Conservation (phyloP, 1,140 invertebrate genomes). For the Phortica variegata region DNA sequence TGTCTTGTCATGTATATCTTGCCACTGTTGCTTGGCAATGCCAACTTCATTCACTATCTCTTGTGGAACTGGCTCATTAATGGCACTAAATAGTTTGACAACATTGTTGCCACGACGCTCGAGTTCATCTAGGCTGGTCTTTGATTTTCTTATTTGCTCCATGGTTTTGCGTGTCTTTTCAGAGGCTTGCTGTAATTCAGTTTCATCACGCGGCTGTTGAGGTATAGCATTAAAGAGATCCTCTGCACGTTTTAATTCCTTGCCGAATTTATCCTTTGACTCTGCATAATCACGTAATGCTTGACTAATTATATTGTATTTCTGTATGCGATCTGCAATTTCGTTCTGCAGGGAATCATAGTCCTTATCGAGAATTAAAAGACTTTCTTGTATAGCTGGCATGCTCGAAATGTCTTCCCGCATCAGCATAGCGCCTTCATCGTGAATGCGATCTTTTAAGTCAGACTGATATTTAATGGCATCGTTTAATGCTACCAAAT, state of each 20-base stretch:
- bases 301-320: slow-evolving; percentile 70
- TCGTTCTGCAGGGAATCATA: slow-evolving; percentile 77
- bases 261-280: slow-evolving; percentile 67
- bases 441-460: slow-evolving; percentile 64
- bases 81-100: slow-evolving; percentile 70
- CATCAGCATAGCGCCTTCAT: slow-evolving; percentile 74
- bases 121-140: slow-evolving; percentile 73
- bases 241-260: slow-evolving; percentile 67
- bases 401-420: slow-evolving; percentile 78
- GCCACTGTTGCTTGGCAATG: slow-evolving; percentile 70
- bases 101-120: slow-evolving; percentile 72
- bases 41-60: slow-evolving; percentile 67
- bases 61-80: slow-evolving; percentile 71
- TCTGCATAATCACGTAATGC: slow-evolving; percentile 77
- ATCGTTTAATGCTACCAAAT: slow-evolving; percentile 53
- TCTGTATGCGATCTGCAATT: slow-evolving; percentile 73
- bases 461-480: slow-evolving; percentile 59
- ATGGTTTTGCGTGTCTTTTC: slow-evolving; percentile 75
- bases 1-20: slow-evolving; percentile 69
- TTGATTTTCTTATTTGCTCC: slow-evolving; percentile 73
- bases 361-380: slow-evolving; percentile 73
- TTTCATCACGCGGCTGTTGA: slow-evolving; percentile 44
- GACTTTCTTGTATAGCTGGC: slow-evolving; percentile 73
- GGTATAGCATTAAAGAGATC: slow-evolving; percentile 39
- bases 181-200: slow-evolving; percentile 62